Evolutionary conservation across 1,140 invertebrate species (phyloP), one percentile per base, ranked within the genome.

Genomic region (Chironomus striatipennis): DNA sequence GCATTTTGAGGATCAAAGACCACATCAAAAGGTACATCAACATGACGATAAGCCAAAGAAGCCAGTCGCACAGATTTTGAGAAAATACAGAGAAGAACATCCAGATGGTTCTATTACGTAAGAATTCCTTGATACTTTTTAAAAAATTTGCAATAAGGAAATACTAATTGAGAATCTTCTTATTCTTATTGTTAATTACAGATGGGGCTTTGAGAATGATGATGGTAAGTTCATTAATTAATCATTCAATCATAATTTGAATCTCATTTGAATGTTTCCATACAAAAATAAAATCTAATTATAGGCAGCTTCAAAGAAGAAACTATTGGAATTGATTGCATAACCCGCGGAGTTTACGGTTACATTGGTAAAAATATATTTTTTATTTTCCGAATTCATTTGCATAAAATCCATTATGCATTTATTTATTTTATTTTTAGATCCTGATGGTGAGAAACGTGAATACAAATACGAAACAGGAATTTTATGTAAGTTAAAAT

Each of bases 141-240:
- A 34, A 34, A 34, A n/a, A n/a, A n/a, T n/a, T 34, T 34, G 24
- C 24, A 34, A 34, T 34, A 34, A 34, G 24, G 24, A 34, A 34
- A 34, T 34, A 34, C 24, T 57, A n/a, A 57, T 57, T 57, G 47
- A 57, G 24, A 5, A 34, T 34, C 24, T 34, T 34, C 24, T 34
- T 34, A 34, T 34, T 47, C 15, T 47, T 47, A 47, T 47, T 47
- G 9, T 47, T 57, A n/a, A 15, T 57, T 15, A n/a, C 12, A 57
- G 47, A 0, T 94, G 92, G 92, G 92, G 92, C 73, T 93, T 90
- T 79, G 91, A 93, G 83, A 93, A 93, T 79, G 91, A 93, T 75
- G 90, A 91, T 78, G 90, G 90, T 12, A 86, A 86, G 0, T 83
- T 81, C 75, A 72, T 15, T 57, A 12, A 57, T 12, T 57, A 57